phyloP scores from a whole-genome alignment of 2,797 vertebrate genomes.

The Chaunax sp. region DNA sequence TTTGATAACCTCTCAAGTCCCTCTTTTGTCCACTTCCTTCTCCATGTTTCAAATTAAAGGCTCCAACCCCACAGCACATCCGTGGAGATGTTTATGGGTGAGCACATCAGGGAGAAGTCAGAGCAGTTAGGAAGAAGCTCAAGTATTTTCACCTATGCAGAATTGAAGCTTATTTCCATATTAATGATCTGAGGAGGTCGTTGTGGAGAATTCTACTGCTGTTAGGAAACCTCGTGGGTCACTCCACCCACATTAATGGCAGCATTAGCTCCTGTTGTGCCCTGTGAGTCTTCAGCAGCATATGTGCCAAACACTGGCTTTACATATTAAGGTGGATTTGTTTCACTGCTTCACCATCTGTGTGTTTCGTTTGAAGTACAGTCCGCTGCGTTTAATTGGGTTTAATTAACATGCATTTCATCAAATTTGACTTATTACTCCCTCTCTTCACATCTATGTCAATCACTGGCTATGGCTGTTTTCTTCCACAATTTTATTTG shows the following conservation, averaged over 20 bases:
- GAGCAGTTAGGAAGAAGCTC: conserved; percentile 39
- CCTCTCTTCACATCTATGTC: conserved; percentile 7
- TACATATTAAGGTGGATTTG: conserved; percentile 20
- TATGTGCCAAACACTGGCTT: background rate
- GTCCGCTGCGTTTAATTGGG: conserved; percentile 12
- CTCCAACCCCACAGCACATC: background rate
- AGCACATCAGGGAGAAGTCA: conserved; percentile 41
- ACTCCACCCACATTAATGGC: conserved; percentile 37
- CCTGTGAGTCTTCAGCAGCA: conserved; percentile 4
- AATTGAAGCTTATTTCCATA: conserved; percentile 46
- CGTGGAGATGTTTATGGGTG: conserved; percentile 55
- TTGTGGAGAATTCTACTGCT: conserved; percentile 43
- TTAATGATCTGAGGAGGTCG: conserved; percentile 44
- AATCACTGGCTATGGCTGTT: background rate
- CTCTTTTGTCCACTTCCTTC: conserved; percentile 29
- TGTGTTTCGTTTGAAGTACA: conserved; percentile 4
- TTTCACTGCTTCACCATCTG: conserved; percentile 18
- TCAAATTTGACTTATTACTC: background rate
- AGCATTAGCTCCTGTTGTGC: conserved; percentile 42
- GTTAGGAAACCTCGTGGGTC: conserved; percentile 47
- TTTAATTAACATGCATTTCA: conserved; percentile 32
- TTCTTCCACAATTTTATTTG: conserved; percentile 33
- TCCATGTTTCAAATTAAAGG: conserved; percentile 51
- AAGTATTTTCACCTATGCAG: conserved; percentile 40
- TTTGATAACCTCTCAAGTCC: conserved; percentile 26